phyloP scores from a whole-genome alignment of 2,888 invertebrate species.

The Cantharis nigra region DNA sequence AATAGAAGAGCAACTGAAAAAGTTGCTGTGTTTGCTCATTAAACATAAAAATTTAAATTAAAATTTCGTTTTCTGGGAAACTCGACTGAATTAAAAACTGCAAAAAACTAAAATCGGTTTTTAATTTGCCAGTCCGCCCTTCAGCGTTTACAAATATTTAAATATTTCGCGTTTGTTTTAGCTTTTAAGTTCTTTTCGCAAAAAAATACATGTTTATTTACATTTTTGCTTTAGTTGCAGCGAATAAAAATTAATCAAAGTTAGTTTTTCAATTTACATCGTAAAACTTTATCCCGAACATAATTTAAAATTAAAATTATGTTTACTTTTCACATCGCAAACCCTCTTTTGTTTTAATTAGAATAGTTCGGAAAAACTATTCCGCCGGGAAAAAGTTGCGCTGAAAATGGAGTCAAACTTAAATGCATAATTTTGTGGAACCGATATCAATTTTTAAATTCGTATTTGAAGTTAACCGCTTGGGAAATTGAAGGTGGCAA shows the following conservation, averaged over 20 bases:
- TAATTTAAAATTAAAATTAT: background rate
- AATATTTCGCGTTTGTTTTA: background rate
- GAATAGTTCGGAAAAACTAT: background rate
- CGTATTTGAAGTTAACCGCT: background rate
- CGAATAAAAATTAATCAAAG: background rate
- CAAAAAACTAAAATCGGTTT: no score
- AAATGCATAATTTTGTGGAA: background rate
- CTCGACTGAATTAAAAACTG: no score
- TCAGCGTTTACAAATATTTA: background rate
- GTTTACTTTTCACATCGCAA: background rate
- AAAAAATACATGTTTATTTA: background rate
- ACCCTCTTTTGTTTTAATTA: background rate
- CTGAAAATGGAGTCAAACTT: background rate
- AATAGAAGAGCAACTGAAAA: no score
- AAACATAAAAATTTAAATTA: no score
- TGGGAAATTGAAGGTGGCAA: slow-evolving; percentile 2
- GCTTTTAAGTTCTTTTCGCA: background rate
- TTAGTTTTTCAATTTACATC: background rate
- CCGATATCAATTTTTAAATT: background rate
- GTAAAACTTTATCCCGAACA: background rate
- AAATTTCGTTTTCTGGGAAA: no score
- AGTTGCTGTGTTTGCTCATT: no score
- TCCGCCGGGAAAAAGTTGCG: background rate
- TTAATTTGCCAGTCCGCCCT: background rate
- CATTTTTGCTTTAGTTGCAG: background rate